Evolutionary conservation across 2,888 invertebrate genomes (phyloP).

Genomic region (Melipona beecheii): DNA sequence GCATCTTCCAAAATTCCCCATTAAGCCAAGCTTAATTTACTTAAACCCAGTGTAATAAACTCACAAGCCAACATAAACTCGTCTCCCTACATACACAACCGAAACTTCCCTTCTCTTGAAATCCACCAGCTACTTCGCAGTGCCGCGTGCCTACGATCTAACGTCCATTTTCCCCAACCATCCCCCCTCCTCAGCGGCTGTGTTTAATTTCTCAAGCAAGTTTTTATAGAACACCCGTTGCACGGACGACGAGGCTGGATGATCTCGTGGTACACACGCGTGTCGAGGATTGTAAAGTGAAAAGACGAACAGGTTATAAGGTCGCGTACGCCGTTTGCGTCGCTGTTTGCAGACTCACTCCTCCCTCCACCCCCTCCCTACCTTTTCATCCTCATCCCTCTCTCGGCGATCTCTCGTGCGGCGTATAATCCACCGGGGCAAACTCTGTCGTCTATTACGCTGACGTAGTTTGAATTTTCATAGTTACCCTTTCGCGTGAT

Average conservation of each 20-base stretch:
- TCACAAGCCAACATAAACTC: neutral
- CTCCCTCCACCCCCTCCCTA: neutral
- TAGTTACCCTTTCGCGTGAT: conserved; percentile 52
- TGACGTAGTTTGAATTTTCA: conserved; percentile 62
- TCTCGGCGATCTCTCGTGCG: neutral
- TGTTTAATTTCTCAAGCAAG: neutral
- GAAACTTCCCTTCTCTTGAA: neutral
- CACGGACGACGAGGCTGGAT: neutral
- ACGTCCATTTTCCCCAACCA: neutral
- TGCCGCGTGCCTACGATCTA: neutral
- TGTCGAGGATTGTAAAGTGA: conserved; percentile 17
- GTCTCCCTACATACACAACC: neutral
- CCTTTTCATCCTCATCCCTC: neutral
- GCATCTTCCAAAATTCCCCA: neutral
- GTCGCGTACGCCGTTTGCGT: conserved; percentile 27
- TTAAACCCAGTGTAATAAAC: too few relatives aligned
- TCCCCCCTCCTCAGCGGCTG: too few relatives aligned
- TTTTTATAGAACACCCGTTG: neutral
- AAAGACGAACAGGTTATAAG: conserved; percentile 42
- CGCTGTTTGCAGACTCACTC: conserved; percentile 24
- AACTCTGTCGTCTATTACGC: conserved; percentile 58
- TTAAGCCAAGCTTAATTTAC: neutral
- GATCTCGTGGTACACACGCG: neutral
- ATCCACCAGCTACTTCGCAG: neutral
- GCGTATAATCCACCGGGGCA: conserved; percentile 43